Base-by-base conservation (phyloP, 92 coral and sea anemone genomes). In the Metridium senile region DNA sequence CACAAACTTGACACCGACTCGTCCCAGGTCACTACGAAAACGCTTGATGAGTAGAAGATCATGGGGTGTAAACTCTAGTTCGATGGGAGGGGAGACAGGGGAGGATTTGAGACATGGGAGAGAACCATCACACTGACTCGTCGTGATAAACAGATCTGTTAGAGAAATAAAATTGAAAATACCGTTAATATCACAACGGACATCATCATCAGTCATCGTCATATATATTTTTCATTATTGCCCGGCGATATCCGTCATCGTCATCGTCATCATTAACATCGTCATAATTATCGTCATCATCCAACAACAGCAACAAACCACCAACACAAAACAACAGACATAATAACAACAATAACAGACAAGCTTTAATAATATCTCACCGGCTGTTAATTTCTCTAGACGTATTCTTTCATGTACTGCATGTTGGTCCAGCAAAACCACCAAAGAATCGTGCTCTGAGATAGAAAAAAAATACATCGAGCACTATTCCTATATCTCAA, bases 351-450 rank as follows among this genome's bases (percentile, higher is more conserved):
- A n/a, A n/a, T n/a, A n/a, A n/a, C n/a, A n/a, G n/a, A n/a, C n/a
- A n/a, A n/a, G n/a, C n/a, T 33, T 9, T 2, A 1, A 13, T 17
- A 1, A 8, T 43, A 2, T n/a, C 34, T 17, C 1, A 30, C 22
- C 17, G 23, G 27, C 20, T 27, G 61, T 69, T 7, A 95, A 90
- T 22, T 76, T 85, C 63, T 95, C 99, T 33, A 95, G 78, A 68
- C 99, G 89, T 35, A 95, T 89, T 20, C 99, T 86, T 74, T 95
- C 99, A 53, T 95, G 96, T 17, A 97, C 99, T 22, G 99, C 99
- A 68, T 95, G 99, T 59, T 95, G 99, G 74, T 95, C 99, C 34
- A 95, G 75, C 64, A 96, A 69, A 18, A 96, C 93, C 62, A 96
- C 81, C 11, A 96, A 68, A 30, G 62, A 83, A 62, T 85, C 83